phyloP scores from a whole-genome alignment of 2,888 invertebrate species.

The Myopa testacea region DNA sequence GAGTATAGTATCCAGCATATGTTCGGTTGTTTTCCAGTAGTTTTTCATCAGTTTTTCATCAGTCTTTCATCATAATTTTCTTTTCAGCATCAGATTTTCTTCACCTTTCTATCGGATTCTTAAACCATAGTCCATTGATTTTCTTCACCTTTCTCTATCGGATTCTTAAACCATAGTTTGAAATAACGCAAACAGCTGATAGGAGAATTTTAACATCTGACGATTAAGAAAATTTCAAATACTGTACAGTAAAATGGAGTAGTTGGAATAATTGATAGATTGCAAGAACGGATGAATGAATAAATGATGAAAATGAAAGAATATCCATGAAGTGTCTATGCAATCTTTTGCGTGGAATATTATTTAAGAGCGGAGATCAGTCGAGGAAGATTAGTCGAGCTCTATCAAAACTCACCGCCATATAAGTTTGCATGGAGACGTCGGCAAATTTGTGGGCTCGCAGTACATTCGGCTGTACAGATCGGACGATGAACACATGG shows the following conservation, averaged over 20 bases:
- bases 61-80: too few relatives aligned
- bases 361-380: neutral
- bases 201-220: slow-evolving; percentile 58
- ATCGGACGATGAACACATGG: slow-evolving; percentile 58
- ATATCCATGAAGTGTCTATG: neutral
- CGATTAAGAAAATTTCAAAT: neutral
- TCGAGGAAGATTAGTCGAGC: neutral
- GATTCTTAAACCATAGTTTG: slow-evolving; percentile 46
- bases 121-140: slow-evolving; percentile 45
- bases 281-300: too few relatives aligned
- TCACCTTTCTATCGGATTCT: too few relatives aligned
- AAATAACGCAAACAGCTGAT: slow-evolving; percentile 59
- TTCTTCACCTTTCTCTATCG: neutral
- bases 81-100: too few relatives aligned
- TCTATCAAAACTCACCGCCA: slow-evolving; percentile 53
- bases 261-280: neutral
- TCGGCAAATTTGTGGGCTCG: slow-evolving; percentile 56
- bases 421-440: slow-evolving; percentile 60
- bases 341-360: neutral
- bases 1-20: too few relatives aligned
- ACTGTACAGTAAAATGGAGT: neutral
- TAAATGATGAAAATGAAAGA: neutral
- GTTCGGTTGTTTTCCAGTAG: too few relatives aligned
- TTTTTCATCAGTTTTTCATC: too few relatives aligned
- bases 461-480: slow-evolving; percentile 52